phyloP scores from a whole-genome alignment of 2,797 vertebrate species.

The Erithacus rubecula region DNA sequence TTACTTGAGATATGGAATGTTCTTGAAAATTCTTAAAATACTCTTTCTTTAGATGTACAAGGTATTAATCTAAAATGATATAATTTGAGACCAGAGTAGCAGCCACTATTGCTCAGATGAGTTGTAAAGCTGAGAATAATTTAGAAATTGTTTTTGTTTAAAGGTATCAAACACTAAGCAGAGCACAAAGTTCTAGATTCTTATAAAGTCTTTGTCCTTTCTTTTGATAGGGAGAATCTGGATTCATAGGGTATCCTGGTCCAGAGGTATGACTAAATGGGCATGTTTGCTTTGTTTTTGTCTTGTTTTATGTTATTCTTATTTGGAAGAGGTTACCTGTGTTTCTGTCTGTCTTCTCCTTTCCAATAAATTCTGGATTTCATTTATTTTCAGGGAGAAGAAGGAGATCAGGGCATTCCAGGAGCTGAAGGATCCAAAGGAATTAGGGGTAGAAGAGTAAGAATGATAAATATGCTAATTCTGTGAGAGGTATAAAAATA shows the following conservation, averaged over 20 bases:
- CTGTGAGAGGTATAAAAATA: neutral
- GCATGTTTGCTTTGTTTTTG: neutral
- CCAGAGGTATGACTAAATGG: slow-evolving; percentile 64
- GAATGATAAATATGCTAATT: neutral
- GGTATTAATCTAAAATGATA: neutral
- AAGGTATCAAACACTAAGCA: neutral
- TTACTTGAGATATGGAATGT: neutral
- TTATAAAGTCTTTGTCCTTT: neutral
- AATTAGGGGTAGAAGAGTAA: slow-evolving; percentile 81
- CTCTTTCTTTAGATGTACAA: neutral
- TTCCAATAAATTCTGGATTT: neutral
- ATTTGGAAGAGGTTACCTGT: neutral
- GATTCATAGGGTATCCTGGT: slow-evolving; percentile 84
- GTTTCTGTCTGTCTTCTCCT: neutral
- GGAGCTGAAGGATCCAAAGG: slow-evolving; percentile 84
- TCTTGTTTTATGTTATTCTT: neutral
- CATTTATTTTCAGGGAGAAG: slow-evolving; percentile 80
- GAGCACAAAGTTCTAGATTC: neutral
- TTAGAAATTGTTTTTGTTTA: neutral
- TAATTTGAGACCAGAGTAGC: neutral
- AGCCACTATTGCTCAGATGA: neutral
- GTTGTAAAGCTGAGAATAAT: neutral
- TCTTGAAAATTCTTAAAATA: neutral
- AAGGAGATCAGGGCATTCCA: slow-evolving; percentile 71
- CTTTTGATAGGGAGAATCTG: slow-evolving; percentile 76